phyloP scores from a whole-genome alignment of 2,113 vertebrate genomes.

The Perca flavescens region DNA sequence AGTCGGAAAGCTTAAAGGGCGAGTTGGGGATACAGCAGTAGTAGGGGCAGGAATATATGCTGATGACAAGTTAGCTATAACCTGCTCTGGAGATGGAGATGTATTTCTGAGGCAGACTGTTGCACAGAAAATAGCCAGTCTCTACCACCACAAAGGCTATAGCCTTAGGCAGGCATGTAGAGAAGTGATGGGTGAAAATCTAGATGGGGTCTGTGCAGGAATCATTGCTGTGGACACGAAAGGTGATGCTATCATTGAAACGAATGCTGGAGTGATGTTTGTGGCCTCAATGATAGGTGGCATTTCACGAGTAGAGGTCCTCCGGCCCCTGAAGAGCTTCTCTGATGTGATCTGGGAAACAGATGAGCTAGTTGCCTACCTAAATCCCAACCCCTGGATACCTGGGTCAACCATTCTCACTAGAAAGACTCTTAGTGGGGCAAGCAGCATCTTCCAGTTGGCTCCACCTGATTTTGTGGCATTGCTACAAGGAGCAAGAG shows the following conservation, averaged over 20 bases:
- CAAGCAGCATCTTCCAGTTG: slow-evolving; percentile 82
- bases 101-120: slow-evolving; percentile 84
- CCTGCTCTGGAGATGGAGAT: slow-evolving; percentile 87
- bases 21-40: slow-evolving; percentile 86
- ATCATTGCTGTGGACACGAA: slow-evolving; percentile 81
- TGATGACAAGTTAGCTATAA: slow-evolving; percentile 81
- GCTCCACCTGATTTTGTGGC: slow-evolving; percentile 70
- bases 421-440: slow-evolving; percentile 73
- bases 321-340: slow-evolving; percentile 71
- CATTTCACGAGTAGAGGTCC: slow-evolving; percentile 76
- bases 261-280: slow-evolving; percentile 84
- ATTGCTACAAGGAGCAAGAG: slow-evolving; percentile 77
- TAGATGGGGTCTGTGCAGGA: slow-evolving; percentile 80
- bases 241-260: slow-evolving; percentile 81
- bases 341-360: slow-evolving; percentile 84
- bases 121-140: slow-evolving; percentile 84
- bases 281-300: slow-evolving; percentile 78
- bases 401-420: slow-evolving; percentile 82
- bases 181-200: slow-evolving; percentile 80
- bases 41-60: slow-evolving; percentile 86
- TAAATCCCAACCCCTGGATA: slow-evolving; percentile 83
- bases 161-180: slow-evolving; percentile 79
- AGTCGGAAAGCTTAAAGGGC: slow-evolving; percentile 83
- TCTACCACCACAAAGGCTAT: slow-evolving; percentile 83
- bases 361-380: slow-evolving; percentile 81